phyloP scores from a whole-genome alignment of 2,888 invertebrate genomes.

The Heliconius sara region DNA sequence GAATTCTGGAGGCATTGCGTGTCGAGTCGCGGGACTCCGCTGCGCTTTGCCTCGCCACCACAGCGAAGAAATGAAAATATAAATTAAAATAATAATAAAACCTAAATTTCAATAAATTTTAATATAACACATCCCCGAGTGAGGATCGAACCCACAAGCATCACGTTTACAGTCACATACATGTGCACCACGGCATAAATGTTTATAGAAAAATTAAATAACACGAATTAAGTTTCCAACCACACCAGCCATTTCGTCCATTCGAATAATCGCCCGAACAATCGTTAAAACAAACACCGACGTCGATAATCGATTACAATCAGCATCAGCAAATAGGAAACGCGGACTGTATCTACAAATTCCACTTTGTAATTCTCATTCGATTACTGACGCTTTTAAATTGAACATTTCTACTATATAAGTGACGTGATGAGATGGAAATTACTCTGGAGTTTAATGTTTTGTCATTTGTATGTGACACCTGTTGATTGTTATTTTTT shows the following conservation, averaged over 20 bases:
- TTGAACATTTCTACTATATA: slow-evolving; percentile 11
- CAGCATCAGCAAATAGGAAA: slow-evolving; percentile 19
- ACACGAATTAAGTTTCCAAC: not conserved
- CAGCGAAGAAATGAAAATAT: too few relatives aligned
- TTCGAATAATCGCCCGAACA: slow-evolving; percentile 33
- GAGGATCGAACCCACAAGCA: too few relatives aligned
- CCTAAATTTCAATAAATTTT: too few relatives aligned
- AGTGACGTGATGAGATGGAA: not conserved
- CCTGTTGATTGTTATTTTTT: not conserved
- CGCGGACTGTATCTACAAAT: slow-evolving; percentile 16
- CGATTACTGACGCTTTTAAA: slow-evolving; percentile 14
- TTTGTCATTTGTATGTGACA: not conserved
- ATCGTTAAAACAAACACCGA: slow-evolving; percentile 17
- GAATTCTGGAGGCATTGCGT: too few relatives aligned
- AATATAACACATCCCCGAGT: too few relatives aligned
- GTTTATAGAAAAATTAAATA: not conserved
- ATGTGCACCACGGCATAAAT: too few relatives aligned
- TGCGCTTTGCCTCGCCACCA: too few relatives aligned
- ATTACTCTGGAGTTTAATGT: not conserved
- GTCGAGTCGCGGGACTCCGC: too few relatives aligned
- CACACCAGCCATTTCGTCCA: not conserved
- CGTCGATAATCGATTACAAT: slow-evolving; percentile 29
- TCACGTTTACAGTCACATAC: too few relatives aligned
- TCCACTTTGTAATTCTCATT: slow-evolving; percentile 17
- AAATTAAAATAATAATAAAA: too few relatives aligned